These are phyloP conservation scores for Philypnodon macrostomus DNA, from an alignment of 2,797 vertebrate genomes.

Conservation along the genomic window DNA sequence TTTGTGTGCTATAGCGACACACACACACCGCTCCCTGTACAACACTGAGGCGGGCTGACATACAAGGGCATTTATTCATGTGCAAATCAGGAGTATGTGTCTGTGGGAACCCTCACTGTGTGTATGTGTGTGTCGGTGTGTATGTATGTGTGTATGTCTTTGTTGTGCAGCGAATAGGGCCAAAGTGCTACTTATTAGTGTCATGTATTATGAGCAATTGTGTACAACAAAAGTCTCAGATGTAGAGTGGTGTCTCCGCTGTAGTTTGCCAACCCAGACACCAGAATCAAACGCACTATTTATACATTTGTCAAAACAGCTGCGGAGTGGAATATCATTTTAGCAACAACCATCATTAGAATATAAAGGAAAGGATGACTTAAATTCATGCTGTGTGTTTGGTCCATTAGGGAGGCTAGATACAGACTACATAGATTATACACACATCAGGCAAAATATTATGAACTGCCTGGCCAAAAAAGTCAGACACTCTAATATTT, in stretches of 20 bases:
- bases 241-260: slow-evolving; percentile 18
- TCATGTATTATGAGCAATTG: slow-evolving; percentile 21
- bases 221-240: slow-evolving; percentile 9
- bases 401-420: no score
- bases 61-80: slow-evolving; percentile 69
- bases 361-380: no score
- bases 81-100: slow-evolving; percentile 62
- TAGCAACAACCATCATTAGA: no score
- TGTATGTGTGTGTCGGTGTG: slow-evolving; percentile 19
- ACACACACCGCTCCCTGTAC: slow-evolving; percentile 55
- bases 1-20: slow-evolving; percentile 15
- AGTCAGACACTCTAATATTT: no score
- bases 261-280: slow-evolving; percentile 17
- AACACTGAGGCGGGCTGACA: slow-evolving; percentile 60
- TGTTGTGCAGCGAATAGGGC: slow-evolving; percentile 39
- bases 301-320: slow-evolving; percentile 4
- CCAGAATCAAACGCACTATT: neutral
- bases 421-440: no score
- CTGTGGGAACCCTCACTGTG: slow-evolving; percentile 34
- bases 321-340: neutral
- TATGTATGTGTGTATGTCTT: slow-evolving; percentile 37
- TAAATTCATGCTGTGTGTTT: no score
- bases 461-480: no score
- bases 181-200: slow-evolving; percentile 32
- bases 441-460: no score